Percentiles rank a stretch among this genome's conserved stretches.
phyloP scores from a whole-genome alignment of 2,888 invertebrate species.

The Choreutis nemorana region DNA sequence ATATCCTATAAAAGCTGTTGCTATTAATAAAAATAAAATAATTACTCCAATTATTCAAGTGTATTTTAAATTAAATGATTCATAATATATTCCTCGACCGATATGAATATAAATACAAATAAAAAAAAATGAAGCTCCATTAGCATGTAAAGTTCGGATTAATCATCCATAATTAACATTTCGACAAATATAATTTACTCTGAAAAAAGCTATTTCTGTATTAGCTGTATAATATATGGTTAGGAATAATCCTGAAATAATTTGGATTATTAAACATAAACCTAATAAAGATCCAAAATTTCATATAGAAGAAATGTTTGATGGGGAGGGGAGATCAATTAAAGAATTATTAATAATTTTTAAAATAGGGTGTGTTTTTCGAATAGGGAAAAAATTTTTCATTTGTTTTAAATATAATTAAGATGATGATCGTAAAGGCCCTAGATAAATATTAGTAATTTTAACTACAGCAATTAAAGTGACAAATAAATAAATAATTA shows the following conservation, averaged over 20 bases:
- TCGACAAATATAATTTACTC: constrained; percentile 73
- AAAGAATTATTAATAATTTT: constrained; percentile 68
- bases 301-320: constrained; percentile 71
- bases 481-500: constrained; percentile 69
- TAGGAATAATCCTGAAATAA: constrained; percentile 73
- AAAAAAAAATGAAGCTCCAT: constrained; percentile 78
- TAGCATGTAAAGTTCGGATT: constrained; percentile 72
- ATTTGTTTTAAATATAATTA: constrained; percentile 31
- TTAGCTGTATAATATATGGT: constrained; percentile 74
- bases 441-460: constrained; percentile 64
- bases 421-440: constrained; percentile 50
- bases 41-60: constrained; percentile 73
- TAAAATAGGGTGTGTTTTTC: constrained; percentile 50
- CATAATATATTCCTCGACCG: constrained; percentile 68
- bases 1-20: constrained; percentile 80
- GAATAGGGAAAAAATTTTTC: constrained; percentile 37
- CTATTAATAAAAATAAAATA: constrained; percentile 74
- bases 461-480: constrained; percentile 66
- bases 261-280: constrained; percentile 71
- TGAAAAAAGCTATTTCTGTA: constrained; percentile 70
- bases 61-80: constrained; percentile 53
- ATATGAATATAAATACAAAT: constrained; percentile 74
- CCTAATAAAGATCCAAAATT: constrained; percentile 75
- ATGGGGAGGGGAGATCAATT: constrained; percentile 67
- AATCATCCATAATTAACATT: constrained; percentile 76